Conservation (phyloP, 2,797 vertebrate genomes). For the Coccyzus lansbergi region DNA sequence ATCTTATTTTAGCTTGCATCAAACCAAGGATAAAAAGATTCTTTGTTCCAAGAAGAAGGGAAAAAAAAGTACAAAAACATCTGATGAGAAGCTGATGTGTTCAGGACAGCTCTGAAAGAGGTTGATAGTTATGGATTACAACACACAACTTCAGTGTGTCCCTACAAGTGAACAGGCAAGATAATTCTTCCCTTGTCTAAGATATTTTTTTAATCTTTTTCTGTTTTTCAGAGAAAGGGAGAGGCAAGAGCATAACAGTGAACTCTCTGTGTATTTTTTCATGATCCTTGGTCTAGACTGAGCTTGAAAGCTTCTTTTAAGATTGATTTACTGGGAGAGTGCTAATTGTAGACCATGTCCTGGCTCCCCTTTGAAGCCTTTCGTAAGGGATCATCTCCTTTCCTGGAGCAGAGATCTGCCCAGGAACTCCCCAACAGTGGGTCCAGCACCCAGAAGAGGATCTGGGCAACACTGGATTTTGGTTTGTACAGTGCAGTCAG, state of each 20-base stretch:
- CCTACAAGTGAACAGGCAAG: constrained; percentile 32
- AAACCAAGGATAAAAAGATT: constrained; percentile 33
- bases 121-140: neutral
- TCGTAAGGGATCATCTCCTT: neutral
- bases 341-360: neutral
- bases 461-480: neutral
- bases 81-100: constrained; percentile 45
- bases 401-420: neutral
- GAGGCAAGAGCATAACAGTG: neutral
- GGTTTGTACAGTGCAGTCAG: neutral
- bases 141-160: neutral
- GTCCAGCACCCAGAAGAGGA: neutral
- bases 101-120: constrained; percentile 27
- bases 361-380: neutral
- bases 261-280: neutral
- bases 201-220: neutral
- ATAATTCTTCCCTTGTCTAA: constrained; percentile 40
- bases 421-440: neutral
- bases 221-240: neutral
- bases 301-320: constrained; percentile 1
- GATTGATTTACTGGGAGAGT: neutral
- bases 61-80: neutral
- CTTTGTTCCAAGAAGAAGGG: constrained; percentile 9
- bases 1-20: constrained; percentile 40
- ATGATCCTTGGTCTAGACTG: neutral